Evolutionary conservation across 2,113 vertebrate genomes (phyloP).

Genomic region (Brevimyrus niger): DNA sequence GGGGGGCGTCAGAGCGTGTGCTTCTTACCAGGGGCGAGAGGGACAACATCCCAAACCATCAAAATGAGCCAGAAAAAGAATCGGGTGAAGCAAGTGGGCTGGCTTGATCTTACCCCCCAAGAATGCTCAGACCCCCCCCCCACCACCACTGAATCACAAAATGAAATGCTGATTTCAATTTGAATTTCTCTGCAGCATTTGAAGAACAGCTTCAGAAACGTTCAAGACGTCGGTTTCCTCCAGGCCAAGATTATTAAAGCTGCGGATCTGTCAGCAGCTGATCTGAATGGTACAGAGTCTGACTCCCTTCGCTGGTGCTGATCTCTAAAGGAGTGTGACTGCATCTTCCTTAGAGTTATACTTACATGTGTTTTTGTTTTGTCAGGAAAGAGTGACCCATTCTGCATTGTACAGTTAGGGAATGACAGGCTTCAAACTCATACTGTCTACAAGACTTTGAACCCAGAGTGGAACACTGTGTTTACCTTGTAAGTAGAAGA

Average conservation of each 20-base stretch:
- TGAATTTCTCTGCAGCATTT: slow-evolving; percentile 57
- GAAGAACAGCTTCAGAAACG: slow-evolving; percentile 66
- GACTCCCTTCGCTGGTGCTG: too few species aligned
- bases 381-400: slow-evolving; percentile 93
- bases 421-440: slow-evolving; percentile 87
- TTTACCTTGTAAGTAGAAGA: slow-evolving; percentile 83
- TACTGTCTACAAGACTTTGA: slow-evolving; percentile 87
- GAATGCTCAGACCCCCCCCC: not conserved
- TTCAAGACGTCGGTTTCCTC: slow-evolving; percentile 80
- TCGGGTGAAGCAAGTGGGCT: not conserved
- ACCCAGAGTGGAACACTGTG: slow-evolving; percentile 93
- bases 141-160: not conserved
- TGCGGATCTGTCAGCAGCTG: slow-evolving; percentile 77
- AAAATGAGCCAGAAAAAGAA: not conserved
- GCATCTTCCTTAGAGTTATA: not conserved
- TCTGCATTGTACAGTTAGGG: slow-evolving; percentile 85
- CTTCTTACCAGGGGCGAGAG: not conserved
- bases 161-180: not conserved
- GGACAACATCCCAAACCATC: not conserved
- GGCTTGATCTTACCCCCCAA: not conserved
- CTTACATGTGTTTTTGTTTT: slow-evolving; percentile 26
- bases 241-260: slow-evolving; percentile 91
- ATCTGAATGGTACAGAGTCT: slow-evolving; percentile 77
- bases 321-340: not conserved
- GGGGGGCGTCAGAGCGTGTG: not conserved